Conservation (phyloP, 2,113 vertebrate genomes). For the Gymnogyps californianus region DNA sequence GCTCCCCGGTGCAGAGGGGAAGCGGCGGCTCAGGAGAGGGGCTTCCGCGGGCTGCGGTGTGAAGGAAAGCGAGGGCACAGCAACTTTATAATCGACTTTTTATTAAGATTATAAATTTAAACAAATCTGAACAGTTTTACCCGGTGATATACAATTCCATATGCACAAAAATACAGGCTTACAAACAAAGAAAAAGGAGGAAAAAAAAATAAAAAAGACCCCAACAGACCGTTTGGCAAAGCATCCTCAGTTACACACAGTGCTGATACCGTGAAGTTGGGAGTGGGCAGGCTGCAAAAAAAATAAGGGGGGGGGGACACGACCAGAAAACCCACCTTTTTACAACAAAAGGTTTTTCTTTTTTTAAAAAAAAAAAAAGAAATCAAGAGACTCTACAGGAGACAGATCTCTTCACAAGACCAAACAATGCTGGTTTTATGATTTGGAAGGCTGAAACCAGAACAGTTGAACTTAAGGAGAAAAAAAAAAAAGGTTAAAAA, state of each 20-base stretch:
- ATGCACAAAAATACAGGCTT: constrained; percentile 89
- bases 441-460: constrained; percentile 57
- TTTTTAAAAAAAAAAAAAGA: not conserved
- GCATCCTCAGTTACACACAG: constrained; percentile 85
- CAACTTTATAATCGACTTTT: constrained; percentile 76
- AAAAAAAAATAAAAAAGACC: constrained; percentile 34
- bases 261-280: constrained; percentile 77
- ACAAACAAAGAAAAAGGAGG: constrained; percentile 66
- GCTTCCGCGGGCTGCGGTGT: not conserved
- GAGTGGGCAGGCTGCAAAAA: constrained; percentile 71
- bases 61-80: not conserved
- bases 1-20: not conserved
- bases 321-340: constrained; percentile 78
- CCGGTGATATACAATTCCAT: constrained; percentile 92
- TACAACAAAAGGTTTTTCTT: constrained; percentile 91
- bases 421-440: constrained; percentile 80
- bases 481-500: not conserved
- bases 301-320: not conserved
- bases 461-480: constrained; percentile 31
- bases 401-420: constrained; percentile 69
- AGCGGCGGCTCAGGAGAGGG: not conserved
- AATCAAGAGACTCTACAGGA: constrained; percentile 61
- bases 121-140: constrained; percentile 93
- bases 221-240: constrained; percentile 80
- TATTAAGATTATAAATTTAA: constrained; percentile 95